Conservation (phyloP, 2,113 vertebrate genomes). For the Aplodontia rufa region DNA sequence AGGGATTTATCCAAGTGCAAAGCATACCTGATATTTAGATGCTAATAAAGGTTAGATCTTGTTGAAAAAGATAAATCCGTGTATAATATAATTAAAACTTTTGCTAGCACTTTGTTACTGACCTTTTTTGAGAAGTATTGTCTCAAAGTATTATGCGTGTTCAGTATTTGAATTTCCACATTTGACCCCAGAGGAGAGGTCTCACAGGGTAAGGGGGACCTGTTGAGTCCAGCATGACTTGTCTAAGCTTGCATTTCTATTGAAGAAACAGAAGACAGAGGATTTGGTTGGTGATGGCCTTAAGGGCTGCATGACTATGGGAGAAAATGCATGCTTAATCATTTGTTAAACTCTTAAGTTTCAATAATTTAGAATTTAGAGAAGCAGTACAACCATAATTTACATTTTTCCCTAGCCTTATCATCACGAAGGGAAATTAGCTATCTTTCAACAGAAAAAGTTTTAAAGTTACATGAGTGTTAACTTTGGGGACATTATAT, state of each 20-base stretch:
- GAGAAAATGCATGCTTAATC: background rate
- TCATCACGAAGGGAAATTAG: background rate
- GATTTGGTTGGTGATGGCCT: background rate
- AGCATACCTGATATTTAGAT: background rate
- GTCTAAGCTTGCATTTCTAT: background rate
- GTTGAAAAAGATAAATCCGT: background rate
- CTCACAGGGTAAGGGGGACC: background rate
- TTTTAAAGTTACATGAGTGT: background rate
- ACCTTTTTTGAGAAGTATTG: background rate
- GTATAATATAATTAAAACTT: background rate
- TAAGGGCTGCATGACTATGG: background rate
- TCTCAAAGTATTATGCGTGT: background rate
- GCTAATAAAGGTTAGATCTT: background rate
- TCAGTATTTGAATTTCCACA: background rate
- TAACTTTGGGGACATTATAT: background rate
- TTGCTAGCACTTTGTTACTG: background rate
- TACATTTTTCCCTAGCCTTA: background rate
- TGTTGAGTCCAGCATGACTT: background rate
- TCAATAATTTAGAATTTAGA: conserved; percentile 33
- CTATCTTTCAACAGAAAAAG: conserved; percentile 1
- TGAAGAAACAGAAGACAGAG: background rate
- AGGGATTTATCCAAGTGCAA: background rate
- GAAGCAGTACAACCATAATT: background rate
- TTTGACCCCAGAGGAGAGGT: background rate
- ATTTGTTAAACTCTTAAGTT: background rate